Evolutionary conservation across 2,113 vertebrate species (phyloP), one percentile per base, ranked within the genome.

Genomic region (Arenaria interpres): DNA sequence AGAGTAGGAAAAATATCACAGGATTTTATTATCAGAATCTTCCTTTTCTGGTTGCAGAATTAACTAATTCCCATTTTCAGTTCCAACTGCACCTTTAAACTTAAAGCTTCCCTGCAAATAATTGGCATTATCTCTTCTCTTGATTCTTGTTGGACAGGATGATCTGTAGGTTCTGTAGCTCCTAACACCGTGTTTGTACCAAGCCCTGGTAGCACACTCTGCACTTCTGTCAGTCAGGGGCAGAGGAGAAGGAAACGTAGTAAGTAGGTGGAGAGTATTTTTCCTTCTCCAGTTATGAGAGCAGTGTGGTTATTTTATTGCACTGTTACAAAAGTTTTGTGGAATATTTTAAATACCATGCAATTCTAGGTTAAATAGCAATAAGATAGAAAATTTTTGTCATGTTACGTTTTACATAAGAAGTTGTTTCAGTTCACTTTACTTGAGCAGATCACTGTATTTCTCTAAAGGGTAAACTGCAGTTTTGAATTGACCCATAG

Each of bases 201-300:
- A 85, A n/a, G 15, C 32, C 46, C 39, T 24, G 46, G 25, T 41
- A 73, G 10, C 12, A 25, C n/a, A 14, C 12, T 71, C 0, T 48
- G 22, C 22, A 35, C 35, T 83, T 92, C 59, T 43, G 3, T 62
- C 17, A 60, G 53, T 37, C 20, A 45, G 30, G 18, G n/a, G 13
- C 1, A 27, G 6, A 54, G 24, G n/a, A 53, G n/a, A 68, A 80
- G 14, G 35, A 81, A 39, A 30, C 57, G 7, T 3, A 45, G 16
- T 0, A 83, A 23, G 0, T 43, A 28, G 9, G 0, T 39, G 28
- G 8, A 69, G 12, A 82, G 16, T 63, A 41, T 72, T 85, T 83
- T 83, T 92, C 8, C 18, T 64, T 72, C 22, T 35, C 9, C 17
- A 18, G 5, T 59, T 79, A 8, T 43, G 48, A 19, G 16, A 62